Evolutionary conservation across 1,140 invertebrate species (phyloP).

Genomic region (Laupala kohalensis): DNA sequence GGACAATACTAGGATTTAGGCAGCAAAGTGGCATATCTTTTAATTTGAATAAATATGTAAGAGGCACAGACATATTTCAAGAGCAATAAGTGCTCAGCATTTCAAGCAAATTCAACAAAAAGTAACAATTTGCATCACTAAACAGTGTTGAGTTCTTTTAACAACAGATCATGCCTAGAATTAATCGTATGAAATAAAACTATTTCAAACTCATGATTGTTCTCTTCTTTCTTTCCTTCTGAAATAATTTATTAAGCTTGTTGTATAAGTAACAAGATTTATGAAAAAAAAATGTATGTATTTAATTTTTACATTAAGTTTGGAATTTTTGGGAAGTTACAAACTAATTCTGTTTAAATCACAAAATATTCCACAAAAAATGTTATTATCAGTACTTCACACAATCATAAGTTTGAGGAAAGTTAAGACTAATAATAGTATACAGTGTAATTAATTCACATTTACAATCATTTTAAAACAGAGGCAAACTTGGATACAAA

Average conservation of each 20-base stretch:
- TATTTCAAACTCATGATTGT: not conserved
- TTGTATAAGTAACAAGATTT: too few species aligned
- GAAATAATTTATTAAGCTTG: too few species aligned
- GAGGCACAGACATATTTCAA: not conserved
- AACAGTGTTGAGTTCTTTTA: not conserved
- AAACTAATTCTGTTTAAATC: not conserved
- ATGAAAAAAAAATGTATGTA: too few species aligned
- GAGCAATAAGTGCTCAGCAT: too few species aligned
- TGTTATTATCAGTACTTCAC: too few species aligned
- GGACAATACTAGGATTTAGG: not conserved
- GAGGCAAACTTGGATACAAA: not conserved
- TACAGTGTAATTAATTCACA: not conserved
- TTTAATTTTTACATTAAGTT: too few species aligned
- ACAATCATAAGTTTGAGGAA: not conserved
- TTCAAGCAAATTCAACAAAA: not conserved
- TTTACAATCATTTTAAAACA: not conserved
- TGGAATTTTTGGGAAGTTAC: not conserved
- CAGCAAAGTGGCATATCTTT: not conserved
- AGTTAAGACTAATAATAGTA: not conserved
- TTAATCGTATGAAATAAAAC: not conserved
- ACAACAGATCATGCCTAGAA: not conserved
- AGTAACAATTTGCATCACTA: not conserved
- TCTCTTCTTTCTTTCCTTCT: too few species aligned
- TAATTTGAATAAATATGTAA: not conserved
- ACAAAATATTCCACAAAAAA: too few species aligned